Conservation (phyloP, 2,113 vertebrate species). For the Tachuris rubrigastra region DNA sequence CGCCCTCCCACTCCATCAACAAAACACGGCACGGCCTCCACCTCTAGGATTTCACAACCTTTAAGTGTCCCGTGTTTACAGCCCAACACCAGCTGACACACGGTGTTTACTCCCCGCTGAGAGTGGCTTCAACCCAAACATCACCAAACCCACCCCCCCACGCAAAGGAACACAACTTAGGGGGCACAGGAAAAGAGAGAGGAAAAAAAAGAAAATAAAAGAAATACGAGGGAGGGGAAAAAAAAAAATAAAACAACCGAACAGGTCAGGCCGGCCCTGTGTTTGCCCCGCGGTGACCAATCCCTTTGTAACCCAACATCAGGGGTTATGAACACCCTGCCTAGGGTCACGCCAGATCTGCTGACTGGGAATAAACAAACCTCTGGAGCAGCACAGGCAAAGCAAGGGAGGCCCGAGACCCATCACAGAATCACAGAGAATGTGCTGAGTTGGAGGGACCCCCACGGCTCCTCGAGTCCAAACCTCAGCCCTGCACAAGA, state of each 20-base stretch:
- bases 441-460: not conserved
- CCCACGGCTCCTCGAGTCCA: not conserved
- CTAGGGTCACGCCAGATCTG: not conserved
- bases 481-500: not conserved
- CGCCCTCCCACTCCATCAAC: not conserved
- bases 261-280: not conserved
- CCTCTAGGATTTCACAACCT: not conserved
- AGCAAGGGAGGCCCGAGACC: not conserved
- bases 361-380: not conserved
- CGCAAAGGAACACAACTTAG: not conserved
- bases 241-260: not conserved
- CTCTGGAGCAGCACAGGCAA: not conserved
- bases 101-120: not conserved
- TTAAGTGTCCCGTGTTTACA: not conserved
- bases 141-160: not conserved
- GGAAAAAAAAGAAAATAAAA: no score
- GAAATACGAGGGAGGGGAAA: rapidly evolving
- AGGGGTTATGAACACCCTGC: not conserved
- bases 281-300: not conserved
- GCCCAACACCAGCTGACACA: not conserved
- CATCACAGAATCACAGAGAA: not conserved
- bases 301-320: rapidly evolving
- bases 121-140: not conserved
- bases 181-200: not conserved
- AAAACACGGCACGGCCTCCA: not conserved